These are phyloP conservation scores for Neuroscelio doddi DNA, from an alignment of 2,888 invertebrate species.

Conservation along the genomic window DNA sequence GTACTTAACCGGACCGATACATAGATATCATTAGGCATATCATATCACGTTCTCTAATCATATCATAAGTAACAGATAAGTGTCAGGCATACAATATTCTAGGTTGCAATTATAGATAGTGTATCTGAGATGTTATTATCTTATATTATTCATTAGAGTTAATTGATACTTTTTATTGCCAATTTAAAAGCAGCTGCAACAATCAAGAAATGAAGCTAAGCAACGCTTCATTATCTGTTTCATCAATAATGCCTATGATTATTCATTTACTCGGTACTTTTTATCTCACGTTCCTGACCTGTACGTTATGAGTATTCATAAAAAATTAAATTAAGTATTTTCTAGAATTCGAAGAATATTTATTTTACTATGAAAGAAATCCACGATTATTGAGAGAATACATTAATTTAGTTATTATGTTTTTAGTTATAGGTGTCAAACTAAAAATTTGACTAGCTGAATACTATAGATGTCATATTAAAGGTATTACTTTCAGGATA, in stretches of 20 bases:
- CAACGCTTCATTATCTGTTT: neutral
- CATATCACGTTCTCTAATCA: slow-evolving; percentile 15
- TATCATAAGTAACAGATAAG: slow-evolving; percentile 22
- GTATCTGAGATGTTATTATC: slow-evolving; percentile 6
- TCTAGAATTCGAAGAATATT: too few relatives aligned
- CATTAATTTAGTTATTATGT: too few relatives aligned
- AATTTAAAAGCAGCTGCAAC: neutral
- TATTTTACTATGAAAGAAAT: too few relatives aligned
- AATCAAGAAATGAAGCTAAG: neutral
- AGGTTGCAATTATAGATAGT: slow-evolving; percentile 12
- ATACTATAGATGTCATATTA: too few relatives aligned
- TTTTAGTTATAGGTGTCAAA: too few relatives aligned
- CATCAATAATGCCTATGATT: too few relatives aligned
- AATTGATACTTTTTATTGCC: slow-evolving; percentile 12
- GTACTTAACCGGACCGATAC: slow-evolving; percentile 14
- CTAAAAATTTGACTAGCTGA: too few relatives aligned
- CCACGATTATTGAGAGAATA: too few relatives aligned
- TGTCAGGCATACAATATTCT: slow-evolving; percentile 2
- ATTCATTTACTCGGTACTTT: neutral
- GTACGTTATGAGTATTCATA: too few relatives aligned
- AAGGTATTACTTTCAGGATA: too few relatives aligned
- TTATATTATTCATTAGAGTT: slow-evolving; percentile 16
- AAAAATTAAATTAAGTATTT: too few relatives aligned
- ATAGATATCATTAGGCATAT: slow-evolving; percentile 24
- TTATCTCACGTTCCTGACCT: too few relatives aligned